Evolutionary conservation across 2,888 invertebrate genomes (phyloP).

Genomic region (Coenonympha arcania): DNA sequence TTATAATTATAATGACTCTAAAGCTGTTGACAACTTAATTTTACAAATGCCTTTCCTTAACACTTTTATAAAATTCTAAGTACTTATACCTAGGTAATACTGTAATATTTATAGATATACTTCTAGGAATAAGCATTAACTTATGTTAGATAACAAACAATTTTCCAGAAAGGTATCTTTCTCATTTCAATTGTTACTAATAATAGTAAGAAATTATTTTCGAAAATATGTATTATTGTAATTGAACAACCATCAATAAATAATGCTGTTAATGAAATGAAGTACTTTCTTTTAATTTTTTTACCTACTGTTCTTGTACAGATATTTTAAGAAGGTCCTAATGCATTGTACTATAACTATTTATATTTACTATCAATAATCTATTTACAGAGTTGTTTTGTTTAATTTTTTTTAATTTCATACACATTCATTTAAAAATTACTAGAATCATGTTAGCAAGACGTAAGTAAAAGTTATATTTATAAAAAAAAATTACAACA

Average conservation of each 20-base stretch:
- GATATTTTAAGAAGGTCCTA: not conserved
- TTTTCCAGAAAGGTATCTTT: not conserved
- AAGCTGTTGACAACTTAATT: not conserved
- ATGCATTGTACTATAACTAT: not conserved
- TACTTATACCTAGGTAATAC: not conserved
- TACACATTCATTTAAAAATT: no score
- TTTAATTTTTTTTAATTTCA: no score
- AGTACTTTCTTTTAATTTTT: not conserved
- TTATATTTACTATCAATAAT: not conserved
- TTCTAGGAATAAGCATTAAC: not conserved
- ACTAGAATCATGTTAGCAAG: no score
- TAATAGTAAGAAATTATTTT: no score
- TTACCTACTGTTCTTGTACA: slow-evolving; percentile 1
- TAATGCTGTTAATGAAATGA: not conserved
- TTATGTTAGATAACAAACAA: no score
- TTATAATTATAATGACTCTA: not conserved
- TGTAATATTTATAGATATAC: not conserved
- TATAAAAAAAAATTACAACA: no score
- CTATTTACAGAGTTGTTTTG: not conserved
- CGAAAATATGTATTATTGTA: no score
- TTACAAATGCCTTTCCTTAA: not conserved
- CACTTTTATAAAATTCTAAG: not conserved
- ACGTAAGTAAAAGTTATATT: no score
- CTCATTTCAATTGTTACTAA: not conserved
- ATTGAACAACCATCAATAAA: no score